Evolutionary conservation across 2,113 vertebrate species (phyloP).

Genomic region (Macaca nemestrina): DNA sequence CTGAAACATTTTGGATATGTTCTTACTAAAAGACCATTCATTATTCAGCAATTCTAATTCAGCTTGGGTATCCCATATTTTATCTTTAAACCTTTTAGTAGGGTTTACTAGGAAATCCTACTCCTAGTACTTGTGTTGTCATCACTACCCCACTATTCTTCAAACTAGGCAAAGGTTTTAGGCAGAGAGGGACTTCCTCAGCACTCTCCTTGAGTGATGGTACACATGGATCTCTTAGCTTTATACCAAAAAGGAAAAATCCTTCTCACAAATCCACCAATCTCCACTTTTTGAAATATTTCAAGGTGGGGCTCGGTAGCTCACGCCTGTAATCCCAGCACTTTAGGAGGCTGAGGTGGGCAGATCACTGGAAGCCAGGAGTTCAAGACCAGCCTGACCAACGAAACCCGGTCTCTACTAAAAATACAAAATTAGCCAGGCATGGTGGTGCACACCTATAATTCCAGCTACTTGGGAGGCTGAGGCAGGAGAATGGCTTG

Average conservation of each 20-base stretch:
- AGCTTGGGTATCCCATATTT: not conserved
- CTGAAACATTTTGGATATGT: not conserved
- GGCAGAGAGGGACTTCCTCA: accelerated
- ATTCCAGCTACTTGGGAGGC: no score
- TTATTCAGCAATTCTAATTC: not conserved
- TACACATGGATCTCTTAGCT: not conserved
- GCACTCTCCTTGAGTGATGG: not conserved
- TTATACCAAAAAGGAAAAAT: not conserved
- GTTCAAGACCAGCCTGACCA: no score
- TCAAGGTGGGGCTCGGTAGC: not conserved
- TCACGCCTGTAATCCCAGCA: no score
- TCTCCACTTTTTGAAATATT: not conserved
- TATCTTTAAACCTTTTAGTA: not conserved
- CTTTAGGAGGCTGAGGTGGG: no score
- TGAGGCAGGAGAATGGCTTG: no score
- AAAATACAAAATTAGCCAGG: no score
- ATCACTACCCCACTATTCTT: not conserved
- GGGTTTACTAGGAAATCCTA: not conserved
- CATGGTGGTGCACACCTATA: no score
- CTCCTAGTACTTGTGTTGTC: not conserved
- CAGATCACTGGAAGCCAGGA: no score
- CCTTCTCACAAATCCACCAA: not conserved
- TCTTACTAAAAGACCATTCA: not conserved
- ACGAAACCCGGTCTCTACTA: no score
- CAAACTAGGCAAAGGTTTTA: not conserved